phyloP scores from a whole-genome alignment of 2,113 vertebrate genomes.

The Artemisiospiza belli region DNA sequence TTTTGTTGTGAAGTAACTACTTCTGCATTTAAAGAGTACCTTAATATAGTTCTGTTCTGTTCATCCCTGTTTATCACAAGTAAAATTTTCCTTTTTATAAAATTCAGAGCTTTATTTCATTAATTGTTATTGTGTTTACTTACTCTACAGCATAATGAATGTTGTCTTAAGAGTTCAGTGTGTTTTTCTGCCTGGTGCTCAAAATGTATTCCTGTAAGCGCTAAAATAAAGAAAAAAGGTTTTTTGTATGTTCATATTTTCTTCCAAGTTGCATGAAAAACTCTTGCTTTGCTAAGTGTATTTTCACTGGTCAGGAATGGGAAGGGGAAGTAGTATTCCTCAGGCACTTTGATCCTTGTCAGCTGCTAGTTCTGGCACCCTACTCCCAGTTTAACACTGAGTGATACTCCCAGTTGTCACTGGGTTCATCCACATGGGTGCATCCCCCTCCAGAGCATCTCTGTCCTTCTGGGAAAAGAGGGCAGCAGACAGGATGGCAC shows the following conservation, averaged over 20 bases:
- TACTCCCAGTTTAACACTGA: neutral
- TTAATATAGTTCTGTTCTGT: neutral
- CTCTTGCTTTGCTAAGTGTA: neutral
- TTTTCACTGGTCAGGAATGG: neutral
- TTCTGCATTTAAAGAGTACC: neutral
- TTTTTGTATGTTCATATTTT: neutral
- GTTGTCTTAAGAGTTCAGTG: neutral
- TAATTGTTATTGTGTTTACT: neutral
- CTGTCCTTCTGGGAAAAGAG: neutral
- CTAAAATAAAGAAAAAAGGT: accelerated
- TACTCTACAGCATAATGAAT: neutral
- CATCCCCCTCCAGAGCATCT: neutral
- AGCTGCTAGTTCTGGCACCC: neutral
- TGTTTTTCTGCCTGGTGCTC: neutral
- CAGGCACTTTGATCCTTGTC: neutral
- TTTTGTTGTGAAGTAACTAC: neutral
- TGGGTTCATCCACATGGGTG: neutral
- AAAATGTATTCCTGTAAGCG: neutral
- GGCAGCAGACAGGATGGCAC: neutral
- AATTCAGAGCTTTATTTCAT: neutral
- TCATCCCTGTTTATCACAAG: neutral
- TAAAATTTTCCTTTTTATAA: neutral
- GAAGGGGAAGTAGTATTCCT: neutral
- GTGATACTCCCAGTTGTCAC: neutral
- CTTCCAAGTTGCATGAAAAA: neutral